These are phyloP conservation scores for Pholis gunnellus DNA, from an alignment of 2,113 vertebrate genomes.

Conservation along the genomic window DNA sequence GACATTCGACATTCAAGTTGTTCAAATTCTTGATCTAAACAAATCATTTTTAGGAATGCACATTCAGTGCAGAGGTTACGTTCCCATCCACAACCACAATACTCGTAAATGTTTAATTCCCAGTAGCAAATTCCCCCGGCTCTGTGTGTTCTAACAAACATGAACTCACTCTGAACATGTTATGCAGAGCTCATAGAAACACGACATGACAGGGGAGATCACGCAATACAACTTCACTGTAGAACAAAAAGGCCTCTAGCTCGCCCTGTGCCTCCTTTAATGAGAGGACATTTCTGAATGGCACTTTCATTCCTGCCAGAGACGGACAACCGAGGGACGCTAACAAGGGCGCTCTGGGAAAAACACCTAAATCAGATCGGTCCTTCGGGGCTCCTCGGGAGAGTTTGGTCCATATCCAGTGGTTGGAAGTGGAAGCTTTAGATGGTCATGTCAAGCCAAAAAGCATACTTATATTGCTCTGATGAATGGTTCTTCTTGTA, in stretches of 20 bases:
- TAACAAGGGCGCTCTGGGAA: not conserved
- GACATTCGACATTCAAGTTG: not conserved
- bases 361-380: slow-evolving; percentile 28
- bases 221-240: not conserved
- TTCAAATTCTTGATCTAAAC: not conserved
- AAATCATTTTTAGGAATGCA: not conserved
- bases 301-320: not conserved
- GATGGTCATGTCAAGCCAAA: not conserved
- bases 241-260: slow-evolving; percentile 15
- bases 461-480: not conserved
- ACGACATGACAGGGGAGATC: slow-evolving; percentile 20
- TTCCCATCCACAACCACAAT: not conserved
- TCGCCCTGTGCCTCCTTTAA: slow-evolving; percentile 23
- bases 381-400: not conserved
- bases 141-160: not conserved
- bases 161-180: slow-evolving; percentile 24
- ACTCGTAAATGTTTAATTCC: not conserved
- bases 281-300: slow-evolving; percentile 28
- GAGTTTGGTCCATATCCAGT: not conserved
- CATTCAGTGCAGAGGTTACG: not conserved
- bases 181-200: slow-evolving; percentile 7
- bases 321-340: slow-evolving; percentile 18
- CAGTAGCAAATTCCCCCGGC: not conserved
- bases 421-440: not conserved
- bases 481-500: not conserved